Evolutionary conservation across 1,140 invertebrate species (phyloP).

Genomic region (Eueides isabella): DNA sequence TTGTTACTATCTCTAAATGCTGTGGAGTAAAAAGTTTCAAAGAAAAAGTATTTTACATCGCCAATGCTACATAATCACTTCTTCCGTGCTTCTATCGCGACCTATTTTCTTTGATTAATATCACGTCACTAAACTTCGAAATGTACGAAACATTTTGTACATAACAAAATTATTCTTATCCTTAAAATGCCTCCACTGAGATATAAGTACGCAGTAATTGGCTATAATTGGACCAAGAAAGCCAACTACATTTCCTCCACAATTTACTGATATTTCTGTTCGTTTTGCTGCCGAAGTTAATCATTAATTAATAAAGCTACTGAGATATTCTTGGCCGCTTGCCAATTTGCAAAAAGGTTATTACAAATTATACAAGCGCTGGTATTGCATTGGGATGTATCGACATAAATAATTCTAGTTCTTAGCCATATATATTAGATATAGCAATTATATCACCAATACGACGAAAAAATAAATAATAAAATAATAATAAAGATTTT

Average conservation of each 20-base stretch:
- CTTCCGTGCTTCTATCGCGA: neutral
- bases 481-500: too few species aligned
- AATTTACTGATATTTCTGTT: conserved; percentile 21
- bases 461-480: too few species aligned
- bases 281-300: conserved; percentile 22
- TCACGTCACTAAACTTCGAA: neutral
- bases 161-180: neutral
- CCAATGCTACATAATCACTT: neutral
- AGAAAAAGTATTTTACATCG: conserved; percentile 3
- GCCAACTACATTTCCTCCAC: neutral
- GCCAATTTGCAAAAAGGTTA: conserved; percentile 27
- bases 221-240: conserved; percentile 1
- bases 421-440: too few species aligned
- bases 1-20: neutral
- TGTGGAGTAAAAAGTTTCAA: neutral
- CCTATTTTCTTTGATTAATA: neutral
- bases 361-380: neutral
- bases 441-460: too few species aligned
- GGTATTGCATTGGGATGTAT: neutral
- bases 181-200: neutral
- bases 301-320: conserved; percentile 34
- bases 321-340: conserved; percentile 20
- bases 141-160: neutral
- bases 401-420: neutral
- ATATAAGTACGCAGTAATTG: neutral